These are phyloP conservation scores for Zoanthus solanderi DNA, from an alignment of 92 coral and sea anemone genomes.

Conservation along the genomic window DNA sequence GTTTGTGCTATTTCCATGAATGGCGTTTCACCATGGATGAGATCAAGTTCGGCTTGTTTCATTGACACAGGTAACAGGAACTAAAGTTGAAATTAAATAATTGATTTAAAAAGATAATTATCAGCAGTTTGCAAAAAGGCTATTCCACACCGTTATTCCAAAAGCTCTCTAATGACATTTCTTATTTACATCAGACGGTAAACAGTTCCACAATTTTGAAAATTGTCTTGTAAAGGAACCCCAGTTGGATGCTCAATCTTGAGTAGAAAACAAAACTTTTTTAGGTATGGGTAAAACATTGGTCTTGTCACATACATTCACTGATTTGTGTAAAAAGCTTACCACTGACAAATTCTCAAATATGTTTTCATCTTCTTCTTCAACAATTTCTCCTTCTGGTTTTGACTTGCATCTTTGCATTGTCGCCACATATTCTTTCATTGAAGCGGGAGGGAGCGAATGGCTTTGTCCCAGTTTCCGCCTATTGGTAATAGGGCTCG, in stretches of 20 bases:
- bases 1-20: not conserved
- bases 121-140: too few species aligned
- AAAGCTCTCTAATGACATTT: too few species aligned
- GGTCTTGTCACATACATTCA: not conserved
- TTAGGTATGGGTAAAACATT: not conserved
- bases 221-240: too few species aligned
- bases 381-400: constrained; percentile 62
- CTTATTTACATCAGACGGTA: too few species aligned
- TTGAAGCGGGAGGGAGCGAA: constrained; percentile 78
- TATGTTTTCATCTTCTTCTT: constrained; percentile 65
- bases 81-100: too few species aligned
- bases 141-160: too few species aligned
- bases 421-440: constrained; percentile 71
- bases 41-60: not conserved
- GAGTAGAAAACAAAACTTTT: not conserved
- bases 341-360: constrained; percentile 11
- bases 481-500: constrained; percentile 52
- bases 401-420: constrained; percentile 45
- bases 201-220: too few species aligned
- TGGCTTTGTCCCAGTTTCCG: constrained; percentile 78
- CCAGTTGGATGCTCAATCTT: too few species aligned
- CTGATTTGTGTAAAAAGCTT: not conserved
- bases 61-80: too few species aligned
- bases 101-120: too few species aligned
- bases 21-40: not conserved